Conservation (phyloP, 2,888 invertebrate genomes). For the Agrilus biguttatus region DNA sequence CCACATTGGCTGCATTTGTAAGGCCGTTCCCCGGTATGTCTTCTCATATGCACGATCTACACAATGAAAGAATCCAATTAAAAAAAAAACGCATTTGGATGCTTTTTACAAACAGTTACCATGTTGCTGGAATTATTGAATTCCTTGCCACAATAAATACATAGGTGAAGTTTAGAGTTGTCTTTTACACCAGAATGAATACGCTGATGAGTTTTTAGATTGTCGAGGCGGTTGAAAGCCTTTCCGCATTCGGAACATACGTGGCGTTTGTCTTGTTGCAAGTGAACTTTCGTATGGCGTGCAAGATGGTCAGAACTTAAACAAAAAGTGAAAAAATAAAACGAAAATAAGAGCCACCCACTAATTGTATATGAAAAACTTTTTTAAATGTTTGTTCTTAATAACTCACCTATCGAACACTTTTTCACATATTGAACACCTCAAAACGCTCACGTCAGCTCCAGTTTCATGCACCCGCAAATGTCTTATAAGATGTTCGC, state of each 20-base stretch:
- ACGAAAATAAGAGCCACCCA: too few species aligned
- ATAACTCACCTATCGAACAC: slow-evolving; percentile 23
- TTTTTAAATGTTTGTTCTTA: background rate
- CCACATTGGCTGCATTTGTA: slow-evolving; percentile 31
- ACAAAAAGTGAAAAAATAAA: background rate
- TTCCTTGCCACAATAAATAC: slow-evolving; percentile 32
- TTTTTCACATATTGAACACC: slow-evolving; percentile 30
- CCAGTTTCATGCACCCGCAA: slow-evolving; percentile 26
- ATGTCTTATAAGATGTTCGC: slow-evolving; percentile 31
- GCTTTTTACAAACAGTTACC: slow-evolving; percentile 14
- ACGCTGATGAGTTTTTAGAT: slow-evolving; percentile 29
- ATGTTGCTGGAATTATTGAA: slow-evolving; percentile 34
- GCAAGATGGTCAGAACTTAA: slow-evolving; percentile 47
- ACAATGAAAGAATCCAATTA: slow-evolving; percentile 6
- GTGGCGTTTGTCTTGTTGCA: slow-evolving; percentile 30
- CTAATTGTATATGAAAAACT: background rate
- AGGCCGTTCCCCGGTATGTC: slow-evolving; percentile 31
- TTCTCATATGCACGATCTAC: slow-evolving; percentile 32
- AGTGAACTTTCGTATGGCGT: slow-evolving; percentile 48
- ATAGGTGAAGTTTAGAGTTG: slow-evolving; percentile 28
- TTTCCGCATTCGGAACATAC: slow-evolving; percentile 50
- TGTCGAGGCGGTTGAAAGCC: slow-evolving; percentile 40
- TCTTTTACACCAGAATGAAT: slow-evolving; percentile 30
- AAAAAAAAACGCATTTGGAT: background rate
- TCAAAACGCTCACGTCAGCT: slow-evolving; percentile 20